Evolutionary conservation across 2,797 vertebrate species (phyloP).

Genomic region (Capromys pilorides): DNA sequence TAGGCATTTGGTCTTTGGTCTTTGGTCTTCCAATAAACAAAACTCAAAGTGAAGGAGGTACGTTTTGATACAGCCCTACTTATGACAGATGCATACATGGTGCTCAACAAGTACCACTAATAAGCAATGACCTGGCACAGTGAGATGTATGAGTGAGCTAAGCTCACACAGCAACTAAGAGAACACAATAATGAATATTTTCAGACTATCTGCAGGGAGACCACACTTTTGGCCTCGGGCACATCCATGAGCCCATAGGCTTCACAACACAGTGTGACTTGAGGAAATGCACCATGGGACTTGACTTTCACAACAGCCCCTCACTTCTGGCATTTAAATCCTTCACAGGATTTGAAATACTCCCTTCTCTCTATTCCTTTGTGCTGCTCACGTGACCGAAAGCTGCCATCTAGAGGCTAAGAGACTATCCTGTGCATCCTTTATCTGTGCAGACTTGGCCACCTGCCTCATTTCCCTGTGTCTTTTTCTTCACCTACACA

Average conservation of each 20-base stretch:
- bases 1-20: background rate
- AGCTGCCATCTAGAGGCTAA: background rate
- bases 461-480: background rate
- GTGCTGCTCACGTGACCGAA: background rate
- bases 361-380: background rate
- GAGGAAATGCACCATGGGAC: background rate
- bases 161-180: background rate
- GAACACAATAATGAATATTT: background rate
- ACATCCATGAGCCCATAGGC: background rate
- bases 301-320: background rate
- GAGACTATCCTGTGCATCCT: background rate
- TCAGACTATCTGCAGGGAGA: background rate
- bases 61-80: background rate
- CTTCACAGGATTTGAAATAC: background rate
- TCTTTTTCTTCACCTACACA: background rate
- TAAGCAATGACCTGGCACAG: background rate
- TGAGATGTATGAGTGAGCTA: background rate
- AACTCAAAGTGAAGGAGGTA: background rate
- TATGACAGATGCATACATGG: background rate
- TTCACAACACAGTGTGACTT: background rate
- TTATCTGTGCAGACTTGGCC: background rate
- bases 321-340: background rate
- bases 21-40: background rate
- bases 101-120: background rate
- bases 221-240: background rate